Percentiles rank a stretch among this genome's conserved stretches.
Evolutionary conservation across 2,797 vertebrate species (phyloP).

Genomic region (Paramormyrops hopkinsi): DNA sequence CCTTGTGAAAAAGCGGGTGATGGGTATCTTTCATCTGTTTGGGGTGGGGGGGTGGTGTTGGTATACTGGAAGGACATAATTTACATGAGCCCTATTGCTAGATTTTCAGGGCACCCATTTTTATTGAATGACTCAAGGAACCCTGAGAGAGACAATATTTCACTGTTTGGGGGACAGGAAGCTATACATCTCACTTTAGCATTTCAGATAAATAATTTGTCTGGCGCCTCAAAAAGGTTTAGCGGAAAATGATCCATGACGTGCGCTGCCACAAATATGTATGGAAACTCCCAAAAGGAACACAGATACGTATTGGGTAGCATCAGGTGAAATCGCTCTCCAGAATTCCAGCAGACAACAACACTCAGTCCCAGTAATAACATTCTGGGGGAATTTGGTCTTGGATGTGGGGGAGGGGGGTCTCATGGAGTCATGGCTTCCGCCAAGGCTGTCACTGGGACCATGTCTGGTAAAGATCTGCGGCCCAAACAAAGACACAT

Average conservation of each 20-base stretch:
- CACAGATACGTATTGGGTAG: background rate
- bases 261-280: background rate
- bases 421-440: background rate
- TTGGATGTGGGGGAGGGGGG: background rate
- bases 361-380: background rate
- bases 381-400: background rate
- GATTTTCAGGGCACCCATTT: background rate
- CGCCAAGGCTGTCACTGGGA: background rate
- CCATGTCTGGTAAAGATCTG: background rate
- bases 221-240: background rate
- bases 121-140: background rate
- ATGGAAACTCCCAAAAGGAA: background rate
- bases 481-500: background rate
- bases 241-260: background rate
- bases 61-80: background rate
- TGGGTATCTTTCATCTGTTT: background rate
- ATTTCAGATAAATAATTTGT: slow-evolving; percentile 3
- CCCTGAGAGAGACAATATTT: background rate
- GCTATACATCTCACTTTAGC: slow-evolving; percentile 1
- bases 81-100: background rate
- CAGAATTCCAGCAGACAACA: background rate
- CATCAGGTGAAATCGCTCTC: background rate
- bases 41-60: background rate
- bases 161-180: background rate
- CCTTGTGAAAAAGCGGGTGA: background rate